phyloP scores from a whole-genome alignment of 2,113 vertebrate genomes.

The Panthera tigris region DNA sequence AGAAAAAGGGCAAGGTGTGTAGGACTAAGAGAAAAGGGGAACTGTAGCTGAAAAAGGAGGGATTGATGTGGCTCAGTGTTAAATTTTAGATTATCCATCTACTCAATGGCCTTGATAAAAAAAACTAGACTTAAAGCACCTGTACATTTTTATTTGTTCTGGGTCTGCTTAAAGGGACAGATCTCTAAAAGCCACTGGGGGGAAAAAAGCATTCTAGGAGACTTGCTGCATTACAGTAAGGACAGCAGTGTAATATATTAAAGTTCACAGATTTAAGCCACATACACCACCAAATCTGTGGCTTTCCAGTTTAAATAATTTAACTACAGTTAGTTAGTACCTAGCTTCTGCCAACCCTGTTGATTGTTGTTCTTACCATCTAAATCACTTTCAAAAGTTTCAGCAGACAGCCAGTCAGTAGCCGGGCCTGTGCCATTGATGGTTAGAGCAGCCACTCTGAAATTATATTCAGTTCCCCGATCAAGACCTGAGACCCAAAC shows the following conservation, averaged over 20 bases:
- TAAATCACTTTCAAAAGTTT: slow-evolving; percentile 98
- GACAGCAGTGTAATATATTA: accelerated
- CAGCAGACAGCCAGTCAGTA: slow-evolving; percentile 93
- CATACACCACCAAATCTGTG: background rate
- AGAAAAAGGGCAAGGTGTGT: background rate
- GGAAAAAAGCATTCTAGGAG: background rate
- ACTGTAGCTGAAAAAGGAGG: background rate
- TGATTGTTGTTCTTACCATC: slow-evolving; percentile 88
- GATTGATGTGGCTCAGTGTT: background rate
- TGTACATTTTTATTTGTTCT: background rate
- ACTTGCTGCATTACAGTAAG: background rate
- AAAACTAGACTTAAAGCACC: background rate
- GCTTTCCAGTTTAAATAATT: background rate
- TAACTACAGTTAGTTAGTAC: background rate
- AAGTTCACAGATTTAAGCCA: background rate
- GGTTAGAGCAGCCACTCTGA: slow-evolving; percentile 93
- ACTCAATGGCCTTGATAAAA: background rate
- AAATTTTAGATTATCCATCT: background rate
- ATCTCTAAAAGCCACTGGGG: background rate
- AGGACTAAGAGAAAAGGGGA: background rate
- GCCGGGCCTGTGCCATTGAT: slow-evolving; percentile 94
- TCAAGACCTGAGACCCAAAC: slow-evolving; percentile 89
- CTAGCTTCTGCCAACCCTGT: too few relatives aligned
- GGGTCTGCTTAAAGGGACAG: background rate
- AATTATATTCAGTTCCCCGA: slow-evolving; percentile 95